Conservation (phyloP, 1,140 invertebrate genomes). For the Heliconius nattereri region DNA sequence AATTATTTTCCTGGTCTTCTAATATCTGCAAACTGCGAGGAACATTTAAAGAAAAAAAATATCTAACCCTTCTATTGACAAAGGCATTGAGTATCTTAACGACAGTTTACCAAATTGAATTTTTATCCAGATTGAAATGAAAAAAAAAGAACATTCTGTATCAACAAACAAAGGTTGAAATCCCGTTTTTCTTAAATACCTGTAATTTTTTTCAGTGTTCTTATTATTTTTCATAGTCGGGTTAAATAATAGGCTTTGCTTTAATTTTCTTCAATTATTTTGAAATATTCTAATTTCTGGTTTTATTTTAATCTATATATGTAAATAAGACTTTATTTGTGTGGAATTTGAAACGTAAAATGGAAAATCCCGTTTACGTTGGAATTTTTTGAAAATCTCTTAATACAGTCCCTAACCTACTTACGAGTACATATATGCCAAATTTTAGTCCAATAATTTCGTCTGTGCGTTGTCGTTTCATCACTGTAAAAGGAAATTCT, state of each 20-base stretch:
- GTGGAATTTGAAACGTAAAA: no score
- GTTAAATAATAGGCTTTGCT: neutral
- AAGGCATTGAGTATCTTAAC: neutral
- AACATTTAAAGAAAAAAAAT: neutral
- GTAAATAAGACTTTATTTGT: no score
- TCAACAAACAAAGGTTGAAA: neutral
- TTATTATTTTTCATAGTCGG: neutral
- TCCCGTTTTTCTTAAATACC: neutral
- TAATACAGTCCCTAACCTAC: no score
- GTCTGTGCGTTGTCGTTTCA: no score
- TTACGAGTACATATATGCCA: no score
- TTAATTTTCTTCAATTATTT: neutral
- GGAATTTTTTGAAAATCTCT: no score
- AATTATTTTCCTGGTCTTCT: neutral
- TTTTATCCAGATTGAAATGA: constrained; percentile 74
- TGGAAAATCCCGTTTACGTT: no score
- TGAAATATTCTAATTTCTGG: neutral
- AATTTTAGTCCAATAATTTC: no score
- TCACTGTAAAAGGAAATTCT: no score
- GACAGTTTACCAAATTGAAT: constrained; percentile 62
- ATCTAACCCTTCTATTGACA: constrained; percentile 2
- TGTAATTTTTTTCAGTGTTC: neutral
- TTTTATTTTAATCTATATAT: no score
- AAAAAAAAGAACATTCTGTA: constrained; percentile 17
- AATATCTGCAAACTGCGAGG: neutral